Percentiles rank a stretch among this genome's conserved stretches.
phyloP scores from a whole-genome alignment of 2,888 invertebrate species.

The Phymatocera aterrima region DNA sequence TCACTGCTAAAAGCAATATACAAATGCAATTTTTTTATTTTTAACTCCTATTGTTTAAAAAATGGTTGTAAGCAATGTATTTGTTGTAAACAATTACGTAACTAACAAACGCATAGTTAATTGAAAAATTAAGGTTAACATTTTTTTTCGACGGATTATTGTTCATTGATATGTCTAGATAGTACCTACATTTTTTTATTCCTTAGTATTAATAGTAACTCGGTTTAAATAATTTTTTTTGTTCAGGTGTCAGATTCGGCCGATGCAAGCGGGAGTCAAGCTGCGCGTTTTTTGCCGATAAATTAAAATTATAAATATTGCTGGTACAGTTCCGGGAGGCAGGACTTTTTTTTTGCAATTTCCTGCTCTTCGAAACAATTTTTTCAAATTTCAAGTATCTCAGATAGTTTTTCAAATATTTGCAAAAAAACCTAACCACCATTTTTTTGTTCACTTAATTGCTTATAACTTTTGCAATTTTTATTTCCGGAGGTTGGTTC shows the following conservation, averaged over 20 bases:
- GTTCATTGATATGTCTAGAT: background rate
- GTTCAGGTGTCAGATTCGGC: background rate
- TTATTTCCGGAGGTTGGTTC: background rate
- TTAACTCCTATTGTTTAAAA: no score
- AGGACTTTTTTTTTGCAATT: background rate
- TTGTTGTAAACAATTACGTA: no score
- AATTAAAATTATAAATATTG: conserved; percentile 9
- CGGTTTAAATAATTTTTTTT: background rate
- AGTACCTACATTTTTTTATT: background rate
- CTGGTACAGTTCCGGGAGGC: background rate
- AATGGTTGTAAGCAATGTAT: no score
- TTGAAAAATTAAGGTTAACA: background rate
- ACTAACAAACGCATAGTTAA: background rate
- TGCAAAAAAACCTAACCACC: no score
- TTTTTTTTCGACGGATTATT: conserved; percentile 1
- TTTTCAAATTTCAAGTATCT: background rate
- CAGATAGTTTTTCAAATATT: background rate
- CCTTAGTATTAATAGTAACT: background rate
- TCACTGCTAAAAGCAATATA: no score
- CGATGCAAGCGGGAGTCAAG: background rate
- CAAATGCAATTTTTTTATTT: no score
- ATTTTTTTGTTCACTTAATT: background rate
- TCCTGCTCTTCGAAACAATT: background rate
- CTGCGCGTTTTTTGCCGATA: background rate
- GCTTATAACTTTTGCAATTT: background rate